Percentiles rank a stretch among this genome's conserved stretches.
These are phyloP conservation scores for Cyclura pinguis DNA, from an alignment of 2,797 vertebrate genomes.

Conservation along the genomic window DNA sequence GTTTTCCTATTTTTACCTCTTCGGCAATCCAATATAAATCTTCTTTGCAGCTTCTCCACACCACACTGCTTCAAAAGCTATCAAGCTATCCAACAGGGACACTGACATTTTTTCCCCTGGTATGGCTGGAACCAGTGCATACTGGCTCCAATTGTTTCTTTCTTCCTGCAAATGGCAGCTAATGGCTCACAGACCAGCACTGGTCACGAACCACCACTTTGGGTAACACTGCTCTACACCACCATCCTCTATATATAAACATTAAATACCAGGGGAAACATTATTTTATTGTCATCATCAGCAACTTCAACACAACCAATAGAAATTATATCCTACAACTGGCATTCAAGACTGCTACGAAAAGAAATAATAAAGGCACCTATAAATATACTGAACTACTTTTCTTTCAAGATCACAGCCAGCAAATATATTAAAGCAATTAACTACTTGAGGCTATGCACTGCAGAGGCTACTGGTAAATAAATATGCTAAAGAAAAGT, in stretches of 20 bases:
- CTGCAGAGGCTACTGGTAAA: not conserved
- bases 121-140: no score
- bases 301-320: not conserved
- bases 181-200: no score
- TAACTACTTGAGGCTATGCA: not conserved
- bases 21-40: not conserved
- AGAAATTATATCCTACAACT: not conserved
- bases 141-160: not conserved
- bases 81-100: not conserved
- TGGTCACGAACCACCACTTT: not conserved
- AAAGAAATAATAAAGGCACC: not conserved
- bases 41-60: not conserved
- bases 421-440: slow-evolving; percentile 12
- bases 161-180: not conserved
- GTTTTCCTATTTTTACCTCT: not conserved
- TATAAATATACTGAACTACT: not conserved
- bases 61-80: not conserved
- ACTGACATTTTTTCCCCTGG: not conserved
- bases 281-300: not conserved
- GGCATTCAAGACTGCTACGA: not conserved
- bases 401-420: not conserved
- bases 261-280: no score
- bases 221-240: no score
- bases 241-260: no score
- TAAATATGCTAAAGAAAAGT: not conserved